Base-by-base conservation (phyloP, 2,888 invertebrate genomes). In the Cheilosia grossa region DNA sequence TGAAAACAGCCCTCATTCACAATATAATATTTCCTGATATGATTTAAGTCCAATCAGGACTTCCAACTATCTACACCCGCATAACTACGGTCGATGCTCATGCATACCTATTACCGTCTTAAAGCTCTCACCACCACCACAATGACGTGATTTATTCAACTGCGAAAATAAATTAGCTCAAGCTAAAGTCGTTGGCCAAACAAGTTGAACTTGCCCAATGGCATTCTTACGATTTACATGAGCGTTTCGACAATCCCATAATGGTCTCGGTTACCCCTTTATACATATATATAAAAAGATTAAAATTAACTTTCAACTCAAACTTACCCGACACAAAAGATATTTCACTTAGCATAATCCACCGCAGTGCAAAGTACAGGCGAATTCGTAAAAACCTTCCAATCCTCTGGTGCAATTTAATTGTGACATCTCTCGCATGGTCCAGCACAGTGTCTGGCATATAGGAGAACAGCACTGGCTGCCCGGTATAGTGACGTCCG, bases 271-370 rank as follows among this genome's bases (percentile, higher is more conserved):
- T 44, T n/a, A 44, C 61, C 17, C 58, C 4, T 6, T 19, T 17
- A 2, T 6, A 56, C 2, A 19, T 7, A 10, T 33, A 19, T 33
- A 10, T 44, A 49, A 49, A 49, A 64, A 64, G 17, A 19, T 17
- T 33, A 10, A 30, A 47, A 27, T 30, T 30, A 49, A 15, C 37
- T 44, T 61, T 37, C 33, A 42, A 59, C 6, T 24, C 13, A 78
- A 79, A 89, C 91, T 91, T 92, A 97, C 97, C 95, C 88, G 97
- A 97, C 88, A 95, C 94, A 91, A 97, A 97, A 89, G 95, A 94
- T 87, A 97, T 94, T 92, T 97, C 97, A 90, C 97, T 96, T 90
- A 97, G 93, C 93, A 97, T 94, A 90, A 97, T 95, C 97, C 97
- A 97, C 89, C 94, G 94, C 63, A 95, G 94, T 82, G 96, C 95